Percentiles rank a stretch among this genome's conserved stretches.
phyloP scores from a whole-genome alignment of 2,113 vertebrate genomes.

The Eclectus roratus region DNA sequence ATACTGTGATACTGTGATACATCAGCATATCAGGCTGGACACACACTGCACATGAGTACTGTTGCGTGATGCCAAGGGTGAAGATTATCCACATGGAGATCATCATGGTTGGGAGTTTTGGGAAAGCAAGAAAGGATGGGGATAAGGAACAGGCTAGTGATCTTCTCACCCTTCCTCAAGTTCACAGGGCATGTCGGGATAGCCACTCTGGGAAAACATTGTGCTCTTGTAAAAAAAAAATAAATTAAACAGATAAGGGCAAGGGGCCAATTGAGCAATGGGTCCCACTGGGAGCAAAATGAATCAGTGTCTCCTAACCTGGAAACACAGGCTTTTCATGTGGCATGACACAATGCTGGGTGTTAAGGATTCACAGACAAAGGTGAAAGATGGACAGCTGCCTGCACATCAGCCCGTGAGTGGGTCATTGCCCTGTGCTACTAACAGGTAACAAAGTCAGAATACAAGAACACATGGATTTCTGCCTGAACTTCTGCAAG shows the following conservation, averaged over 20 bases:
- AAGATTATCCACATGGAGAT: not conserved
- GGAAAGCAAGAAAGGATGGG: not conserved
- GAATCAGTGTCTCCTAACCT: not conserved
- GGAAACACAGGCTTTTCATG: not conserved
- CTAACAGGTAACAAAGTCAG: not conserved
- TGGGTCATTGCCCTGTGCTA: not conserved
- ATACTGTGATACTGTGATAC: no score
- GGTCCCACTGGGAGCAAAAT: not conserved
- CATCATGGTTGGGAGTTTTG: fast-evolving
- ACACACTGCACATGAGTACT: not conserved
- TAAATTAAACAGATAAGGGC: not conserved
- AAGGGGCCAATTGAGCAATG: not conserved
- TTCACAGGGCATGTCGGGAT: not conserved
- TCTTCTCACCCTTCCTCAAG: not conserved
- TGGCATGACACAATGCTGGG: not conserved
- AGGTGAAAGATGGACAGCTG: not conserved
- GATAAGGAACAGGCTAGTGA: not conserved
- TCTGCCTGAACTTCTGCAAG: not conserved
- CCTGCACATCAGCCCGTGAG: not conserved
- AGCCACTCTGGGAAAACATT: not conserved
- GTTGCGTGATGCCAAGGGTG: no score
- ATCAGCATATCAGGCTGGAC: not conserved
- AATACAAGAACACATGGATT: not conserved
- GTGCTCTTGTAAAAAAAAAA: not conserved
- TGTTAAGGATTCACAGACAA: fast-evolving